Base-by-base conservation (phyloP, 2,113 vertebrate species). In the Chunga burmeisteri region DNA sequence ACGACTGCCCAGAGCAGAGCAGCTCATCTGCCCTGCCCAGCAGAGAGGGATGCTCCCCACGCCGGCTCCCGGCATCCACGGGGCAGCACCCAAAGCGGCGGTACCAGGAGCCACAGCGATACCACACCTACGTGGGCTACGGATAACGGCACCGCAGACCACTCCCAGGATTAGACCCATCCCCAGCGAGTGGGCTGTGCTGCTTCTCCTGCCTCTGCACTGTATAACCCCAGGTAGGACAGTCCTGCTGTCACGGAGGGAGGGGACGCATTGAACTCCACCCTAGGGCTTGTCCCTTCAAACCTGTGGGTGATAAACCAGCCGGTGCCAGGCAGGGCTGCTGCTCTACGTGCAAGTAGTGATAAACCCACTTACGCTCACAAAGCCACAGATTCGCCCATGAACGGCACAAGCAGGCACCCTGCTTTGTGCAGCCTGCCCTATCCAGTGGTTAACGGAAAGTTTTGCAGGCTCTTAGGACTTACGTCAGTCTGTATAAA, bases 341-440 rank as follows among this genome's bases (percentile, higher is more conserved):
- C 63, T 19, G 32, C 19, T 9, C 65, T 1, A 2, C 2, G 2
- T 0, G 15, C 16, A 9, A 26, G 30, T 0, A 5, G 9, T 0
- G 27, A 34, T 47, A 58, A 20, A 38, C 17, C 22, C 63, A 6
- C 47, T 23, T 1, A 11, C 10, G 0, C 68, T 6, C 68, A 30
- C 1, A 1, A 11, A 56, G 25, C 42, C 16, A 2, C 44, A 9
- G 13, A 12, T 18, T 36, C 1, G 0, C 29, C 34, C 11, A 8
- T 15, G 20, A 42, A 44, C 0, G 4, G 47, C 17, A 4, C 40
- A 18, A 61, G 19, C 7, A 7, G 38, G 11, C 2, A 2, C 18
- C 30, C 34, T 6, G 26, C 21, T 55, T 4, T 4, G 13, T 4
- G 34, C 85, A 25, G 63, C 80, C 83, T 3, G 30, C 16, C 36